Evolutionary conservation across 2,888 invertebrate species (phyloP).

Genomic region (Julus scandinavius): DNA sequence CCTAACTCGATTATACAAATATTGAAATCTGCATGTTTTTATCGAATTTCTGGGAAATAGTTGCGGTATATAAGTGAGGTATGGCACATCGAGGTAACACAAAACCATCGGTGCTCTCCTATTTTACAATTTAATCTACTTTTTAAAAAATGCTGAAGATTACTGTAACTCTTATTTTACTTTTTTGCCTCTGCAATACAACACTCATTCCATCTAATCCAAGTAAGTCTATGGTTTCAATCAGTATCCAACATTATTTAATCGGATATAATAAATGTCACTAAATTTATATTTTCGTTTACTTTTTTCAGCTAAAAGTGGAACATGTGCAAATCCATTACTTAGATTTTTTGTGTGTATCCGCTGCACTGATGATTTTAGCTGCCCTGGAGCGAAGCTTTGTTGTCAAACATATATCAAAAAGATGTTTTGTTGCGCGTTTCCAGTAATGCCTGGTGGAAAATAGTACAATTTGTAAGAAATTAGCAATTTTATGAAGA

Average conservation of each 20-base stretch:
- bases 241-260: neutral
- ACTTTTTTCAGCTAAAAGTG: neutral
- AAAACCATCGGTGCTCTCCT: no score
- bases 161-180: neutral
- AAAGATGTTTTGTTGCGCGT: neutral
- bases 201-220: neutral
- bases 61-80: neutral
- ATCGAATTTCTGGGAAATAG: neutral
- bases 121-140: neutral
- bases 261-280: neutral
- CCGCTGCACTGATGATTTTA: neutral
- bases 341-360: neutral
- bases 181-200: neutral
- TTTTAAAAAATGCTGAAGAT: neutral
- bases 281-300: no score
- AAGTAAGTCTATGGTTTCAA: neutral
- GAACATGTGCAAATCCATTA: neutral
- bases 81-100: no score
- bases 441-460: neutral
- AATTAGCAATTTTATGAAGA: neutral
- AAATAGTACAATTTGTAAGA: neutral
- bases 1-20: neutral
- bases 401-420: neutral
- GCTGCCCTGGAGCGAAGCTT: neutral
- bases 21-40: neutral